Evolutionary conservation across 2,888 invertebrate genomes (phyloP), one percentile per base, ranked within the genome.

Genomic region (Drosophila quinaria): DNA sequence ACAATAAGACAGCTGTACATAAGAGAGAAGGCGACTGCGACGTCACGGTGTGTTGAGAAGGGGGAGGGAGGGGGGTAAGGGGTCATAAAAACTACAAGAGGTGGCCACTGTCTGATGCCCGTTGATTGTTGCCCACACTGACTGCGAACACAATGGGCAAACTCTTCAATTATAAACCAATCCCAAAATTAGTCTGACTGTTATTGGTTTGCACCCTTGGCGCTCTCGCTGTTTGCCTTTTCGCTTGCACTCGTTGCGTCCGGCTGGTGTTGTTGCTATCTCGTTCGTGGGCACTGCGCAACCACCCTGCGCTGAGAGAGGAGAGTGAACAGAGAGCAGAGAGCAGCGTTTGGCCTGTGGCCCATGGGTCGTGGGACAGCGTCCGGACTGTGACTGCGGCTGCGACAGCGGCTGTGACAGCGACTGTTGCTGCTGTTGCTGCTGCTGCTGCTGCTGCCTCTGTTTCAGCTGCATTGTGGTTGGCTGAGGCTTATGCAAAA

Each of bases 111-210:
- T 70, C 70, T 74, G 70, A 61, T 70, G 58, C 54, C 67, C 54
- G 50, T 52, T 44, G 60, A 22, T 54, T 69, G 49, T 19, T 58
- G 69, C 25, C 47, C 33, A 31, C 19, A 31, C 17, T 47, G 61
- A 19, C 37, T 50, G 44, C 56, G 61, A 75, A 82, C 78, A 83
- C 83, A 85, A 85, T 84, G 84, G 84, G 90, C 85, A 88, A 89
- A 90, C 89, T 90, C 89, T 89, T 91, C 91, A 91, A 90, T 90
- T 90, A 90, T 90, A 90, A 90, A 91, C 90, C 90, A 90, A 90
- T 90, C 90, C 90, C 90, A 89, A 90, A 90, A 89, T 91, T 89
- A 90, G 90, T 90, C 87, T 87, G 88, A 84, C 87, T 90, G 89
- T 90, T 90, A 89, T 89, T 90, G 90, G 90, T 90, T 89, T 90